phyloP scores from a whole-genome alignment of 2,888 invertebrate species.

The Phalangium opilio region DNA sequence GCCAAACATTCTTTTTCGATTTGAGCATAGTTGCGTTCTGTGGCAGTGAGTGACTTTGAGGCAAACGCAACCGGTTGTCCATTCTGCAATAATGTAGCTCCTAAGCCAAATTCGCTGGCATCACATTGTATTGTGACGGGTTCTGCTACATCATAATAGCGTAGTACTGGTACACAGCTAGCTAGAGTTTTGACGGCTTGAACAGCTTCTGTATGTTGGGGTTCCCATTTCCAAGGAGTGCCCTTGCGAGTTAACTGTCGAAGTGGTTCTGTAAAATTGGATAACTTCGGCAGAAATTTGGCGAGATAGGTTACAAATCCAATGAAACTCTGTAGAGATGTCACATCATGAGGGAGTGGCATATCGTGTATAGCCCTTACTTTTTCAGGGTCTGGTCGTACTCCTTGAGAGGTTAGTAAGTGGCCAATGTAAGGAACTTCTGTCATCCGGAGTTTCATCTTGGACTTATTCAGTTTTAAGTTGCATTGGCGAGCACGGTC shows the following conservation, averaged over 20 bases:
- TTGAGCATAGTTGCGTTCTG: constrained; percentile 8
- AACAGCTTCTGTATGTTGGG: constrained; percentile 1
- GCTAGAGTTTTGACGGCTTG: constrained; percentile 3
- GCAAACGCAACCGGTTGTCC: constrained; percentile 3
- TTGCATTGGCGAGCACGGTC: not conserved
- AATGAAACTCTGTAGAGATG: constrained; percentile 9
- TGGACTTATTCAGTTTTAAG: constrained; percentile 5
- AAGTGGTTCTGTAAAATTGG: not conserved
- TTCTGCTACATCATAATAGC: constrained; percentile 5
- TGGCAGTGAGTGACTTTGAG: constrained; percentile 4
- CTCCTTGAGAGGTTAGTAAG: constrained; percentile 4
- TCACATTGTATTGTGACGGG: constrained; percentile 4
- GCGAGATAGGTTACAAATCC: constrained; percentile 11
- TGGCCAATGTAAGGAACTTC: constrained; percentile 11
- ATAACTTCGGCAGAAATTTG: constrained; percentile 6
- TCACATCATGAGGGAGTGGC: constrained; percentile 3
- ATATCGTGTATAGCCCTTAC: constrained; percentile 5
- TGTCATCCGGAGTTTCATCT: constrained; percentile 1
- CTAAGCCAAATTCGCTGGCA: constrained; percentile 3
- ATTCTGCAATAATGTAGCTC: constrained; percentile 5
- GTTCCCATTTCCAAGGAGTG: constrained; percentile 1
- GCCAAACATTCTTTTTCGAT: constrained; percentile 10
- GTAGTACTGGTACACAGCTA: constrained; percentile 3
- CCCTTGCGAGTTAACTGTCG: constrained; percentile 1
- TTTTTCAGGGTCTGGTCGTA: constrained; percentile 8